phyloP scores from a whole-genome alignment of 2,113 vertebrate species.

The Pangasianodon hypophthalmus region DNA sequence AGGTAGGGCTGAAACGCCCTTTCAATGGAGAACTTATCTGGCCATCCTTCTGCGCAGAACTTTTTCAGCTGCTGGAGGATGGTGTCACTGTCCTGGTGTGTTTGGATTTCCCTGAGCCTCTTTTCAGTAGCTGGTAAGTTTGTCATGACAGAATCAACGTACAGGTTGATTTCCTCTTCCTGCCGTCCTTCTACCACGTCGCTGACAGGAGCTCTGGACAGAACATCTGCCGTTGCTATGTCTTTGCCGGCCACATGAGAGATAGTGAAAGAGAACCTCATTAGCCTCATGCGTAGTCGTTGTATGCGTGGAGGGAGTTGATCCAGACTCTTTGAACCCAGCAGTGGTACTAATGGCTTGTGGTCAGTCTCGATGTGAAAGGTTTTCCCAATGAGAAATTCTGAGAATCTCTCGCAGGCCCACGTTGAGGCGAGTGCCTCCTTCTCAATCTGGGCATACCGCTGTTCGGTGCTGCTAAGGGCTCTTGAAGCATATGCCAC shows the following conservation, averaged over 20 bases:
- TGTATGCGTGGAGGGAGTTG: neutral
- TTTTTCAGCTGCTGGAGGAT: conserved; percentile 25
- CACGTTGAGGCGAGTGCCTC: neutral
- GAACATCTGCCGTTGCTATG: conserved; percentile 3
- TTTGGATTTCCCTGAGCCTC: neutral
- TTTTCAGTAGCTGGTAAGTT: too few species aligned
- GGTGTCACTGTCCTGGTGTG: conserved; percentile 8
- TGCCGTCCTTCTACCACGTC: neutral
- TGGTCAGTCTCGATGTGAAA: too few species aligned
- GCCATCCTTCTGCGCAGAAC: conserved; percentile 24
- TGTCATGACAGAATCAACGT: too few species aligned
- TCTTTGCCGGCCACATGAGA: neutral
- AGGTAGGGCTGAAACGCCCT: too few species aligned
- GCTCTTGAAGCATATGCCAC: neutral
- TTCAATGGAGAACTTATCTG: conserved; percentile 39
- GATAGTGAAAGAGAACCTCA: conserved; percentile 22
- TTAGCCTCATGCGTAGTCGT: conserved; percentile 1
- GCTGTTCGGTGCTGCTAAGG: neutral
- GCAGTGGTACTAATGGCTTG: too few species aligned
- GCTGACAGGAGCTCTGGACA: conserved; percentile 30
- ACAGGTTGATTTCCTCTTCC: conserved; percentile 34
- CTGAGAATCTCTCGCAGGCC: neutral
- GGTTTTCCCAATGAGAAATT: too few species aligned
- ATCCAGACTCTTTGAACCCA: too few species aligned
- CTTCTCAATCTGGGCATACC: neutral